A percentile compares a stretch with the other conserved stretches of the same genome.
phyloP scores from a whole-genome alignment of 2,888 invertebrate genomes.

The Amphipoea oculea region DNA sequence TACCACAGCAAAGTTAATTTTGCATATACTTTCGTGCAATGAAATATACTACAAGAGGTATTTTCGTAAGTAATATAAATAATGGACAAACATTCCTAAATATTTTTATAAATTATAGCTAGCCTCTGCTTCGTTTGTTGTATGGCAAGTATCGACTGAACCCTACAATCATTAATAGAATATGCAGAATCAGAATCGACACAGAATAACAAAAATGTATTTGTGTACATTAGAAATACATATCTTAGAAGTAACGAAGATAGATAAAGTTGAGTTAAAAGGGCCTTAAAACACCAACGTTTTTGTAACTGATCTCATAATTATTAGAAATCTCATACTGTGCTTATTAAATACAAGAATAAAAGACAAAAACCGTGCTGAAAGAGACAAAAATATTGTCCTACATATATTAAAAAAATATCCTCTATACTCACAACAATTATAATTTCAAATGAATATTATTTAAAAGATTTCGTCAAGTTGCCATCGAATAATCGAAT shows the following conservation, averaged over 20 bases:
- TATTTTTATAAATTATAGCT: background rate
- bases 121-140: slow-evolving; percentile 6
- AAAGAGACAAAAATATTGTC: slow-evolving; percentile 8
- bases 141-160: background rate
- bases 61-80: background rate
- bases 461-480: slow-evolving; percentile 28
- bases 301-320: background rate
- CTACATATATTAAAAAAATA: slow-evolving; percentile 26
- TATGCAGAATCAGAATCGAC: background rate
- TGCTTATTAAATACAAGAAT: slow-evolving; percentile 22
- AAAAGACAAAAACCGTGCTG: slow-evolving; percentile 37
- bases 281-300: background rate
- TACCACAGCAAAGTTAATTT: background rate
- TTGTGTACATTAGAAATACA: background rate
- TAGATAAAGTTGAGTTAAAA: background rate
- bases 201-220: background rate
- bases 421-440: background rate
- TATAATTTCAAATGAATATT: slow-evolving; percentile 32
- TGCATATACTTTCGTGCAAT: background rate
- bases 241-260: background rate
- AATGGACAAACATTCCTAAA: background rate
- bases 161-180: background rate
- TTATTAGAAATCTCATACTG: slow-evolving; percentile 19
- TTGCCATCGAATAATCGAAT: background rate
- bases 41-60: background rate